Conservation (phyloP, 2,113 vertebrate species). For the Osmerus eperlanus region DNA sequence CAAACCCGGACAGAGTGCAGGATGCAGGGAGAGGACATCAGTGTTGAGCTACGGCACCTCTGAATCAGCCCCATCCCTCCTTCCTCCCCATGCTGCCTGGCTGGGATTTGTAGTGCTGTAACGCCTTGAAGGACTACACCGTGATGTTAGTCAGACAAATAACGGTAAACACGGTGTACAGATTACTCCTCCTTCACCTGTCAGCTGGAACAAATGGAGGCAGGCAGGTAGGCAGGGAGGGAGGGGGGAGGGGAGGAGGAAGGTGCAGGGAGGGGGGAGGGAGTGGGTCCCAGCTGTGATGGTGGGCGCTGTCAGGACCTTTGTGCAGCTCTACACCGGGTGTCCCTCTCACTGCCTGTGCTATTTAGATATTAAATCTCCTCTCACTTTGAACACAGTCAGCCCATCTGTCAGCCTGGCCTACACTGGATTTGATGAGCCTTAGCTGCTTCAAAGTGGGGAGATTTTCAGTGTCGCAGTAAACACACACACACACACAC, state of each 20-base stretch:
- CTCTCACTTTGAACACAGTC: conserved; percentile 57
- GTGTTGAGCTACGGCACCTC: conserved; percentile 59
- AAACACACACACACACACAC: neutral
- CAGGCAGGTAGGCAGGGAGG: neutral
- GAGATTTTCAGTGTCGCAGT: conserved; percentile 48
- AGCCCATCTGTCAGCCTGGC: conserved; percentile 58
- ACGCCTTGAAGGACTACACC: neutral
- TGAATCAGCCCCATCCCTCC: conserved; percentile 49
- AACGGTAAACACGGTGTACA: conserved; percentile 53
- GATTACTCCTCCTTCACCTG: conserved; percentile 37
- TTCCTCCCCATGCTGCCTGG: conserved; percentile 23
- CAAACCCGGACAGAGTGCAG: conserved; percentile 29
- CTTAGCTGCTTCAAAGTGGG: conserved; percentile 42
- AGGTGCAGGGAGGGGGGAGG: conserved; percentile 49
- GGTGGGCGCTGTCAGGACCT: conserved; percentile 49
- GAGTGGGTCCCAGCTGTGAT: conserved; percentile 66
- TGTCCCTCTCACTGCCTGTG: conserved; percentile 48
- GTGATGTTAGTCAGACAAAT: conserved; percentile 38
- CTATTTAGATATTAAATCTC: conserved; percentile 66
- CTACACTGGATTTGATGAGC: conserved; percentile 46
- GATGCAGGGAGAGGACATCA: conserved; percentile 46
- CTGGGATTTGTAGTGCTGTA: neutral
- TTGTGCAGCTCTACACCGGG: conserved; percentile 47
- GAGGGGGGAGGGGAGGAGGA: conserved; percentile 7
- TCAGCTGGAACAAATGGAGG: conserved; percentile 42